phyloP scores from a whole-genome alignment of 2,888 invertebrate species.

The Ormyrus nitidulus region DNA sequence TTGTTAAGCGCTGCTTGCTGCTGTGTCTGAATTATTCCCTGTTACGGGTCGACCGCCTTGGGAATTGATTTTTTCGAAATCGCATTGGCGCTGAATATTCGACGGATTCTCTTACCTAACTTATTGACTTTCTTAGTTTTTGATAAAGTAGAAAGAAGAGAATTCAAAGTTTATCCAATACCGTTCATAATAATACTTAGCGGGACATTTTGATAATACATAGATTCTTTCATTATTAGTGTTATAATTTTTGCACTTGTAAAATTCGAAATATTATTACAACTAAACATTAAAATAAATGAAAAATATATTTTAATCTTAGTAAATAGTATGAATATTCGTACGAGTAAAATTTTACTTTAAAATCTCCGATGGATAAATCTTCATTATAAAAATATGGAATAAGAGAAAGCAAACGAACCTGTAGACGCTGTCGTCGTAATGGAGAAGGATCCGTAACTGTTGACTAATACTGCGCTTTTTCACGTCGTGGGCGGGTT shows the following conservation, averaged over 20 bases:
- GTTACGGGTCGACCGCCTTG: neutral
- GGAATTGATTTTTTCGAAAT: neutral
- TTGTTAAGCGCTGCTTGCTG: neutral
- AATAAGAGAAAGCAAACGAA: constrained; percentile 74
- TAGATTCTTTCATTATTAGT: too few relatives aligned
- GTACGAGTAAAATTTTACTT: too few relatives aligned
- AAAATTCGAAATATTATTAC: too few relatives aligned
- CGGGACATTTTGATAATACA: too few relatives aligned
- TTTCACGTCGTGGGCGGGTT: constrained; percentile 85
- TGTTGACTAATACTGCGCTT: constrained; percentile 89
- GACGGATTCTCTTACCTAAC: neutral
- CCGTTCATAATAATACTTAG: too few relatives aligned
- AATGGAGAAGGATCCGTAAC: constrained; percentile 88
- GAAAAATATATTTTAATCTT: too few relatives aligned
- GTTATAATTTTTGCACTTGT: too few relatives aligned
- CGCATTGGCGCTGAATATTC: too few relatives aligned
- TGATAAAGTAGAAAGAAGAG: neutral
- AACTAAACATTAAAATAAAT: too few relatives aligned
- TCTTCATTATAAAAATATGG: neutral
- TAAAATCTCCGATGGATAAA: neutral
- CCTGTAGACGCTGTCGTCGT: constrained; percentile 93
- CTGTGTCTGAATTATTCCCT: neutral
- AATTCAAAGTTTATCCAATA: too few relatives aligned
- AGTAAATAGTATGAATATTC: too few relatives aligned
- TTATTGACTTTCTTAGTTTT: neutral